These are phyloP conservation scores for Forbesichthys papilliferus DNA, from an alignment of 2,113 vertebrate genomes.

Conservation along the genomic window DNA sequence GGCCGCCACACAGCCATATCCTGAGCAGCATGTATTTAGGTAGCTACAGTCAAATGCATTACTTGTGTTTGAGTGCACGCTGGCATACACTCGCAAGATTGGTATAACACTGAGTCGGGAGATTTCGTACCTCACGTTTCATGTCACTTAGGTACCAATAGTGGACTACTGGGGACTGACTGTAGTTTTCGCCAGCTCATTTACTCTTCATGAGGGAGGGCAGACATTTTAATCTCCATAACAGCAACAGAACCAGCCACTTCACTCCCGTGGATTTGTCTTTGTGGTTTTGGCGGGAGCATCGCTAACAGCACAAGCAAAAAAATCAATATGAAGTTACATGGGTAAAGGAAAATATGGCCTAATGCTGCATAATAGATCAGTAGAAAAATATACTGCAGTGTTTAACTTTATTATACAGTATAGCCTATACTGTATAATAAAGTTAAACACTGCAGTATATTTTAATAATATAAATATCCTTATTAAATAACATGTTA, in stretches of 20 bases:
- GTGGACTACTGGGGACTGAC: neutral
- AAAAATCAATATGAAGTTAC: conserved; percentile 1
- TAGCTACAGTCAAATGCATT: neutral
- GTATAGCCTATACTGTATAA: no score
- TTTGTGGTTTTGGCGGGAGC: conserved; percentile 7
- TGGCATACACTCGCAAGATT: no score
- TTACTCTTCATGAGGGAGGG: conserved; percentile 50
- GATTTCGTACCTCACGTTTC: no score
- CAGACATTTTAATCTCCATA: conserved; percentile 55
- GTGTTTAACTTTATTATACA: neutral
- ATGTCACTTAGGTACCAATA: neutral
- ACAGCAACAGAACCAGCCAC: conserved; percentile 27
- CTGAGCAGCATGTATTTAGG: neutral
- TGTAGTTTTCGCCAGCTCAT: conserved; percentile 27
- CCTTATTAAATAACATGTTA: no score
- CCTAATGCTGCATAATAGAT: neutral
- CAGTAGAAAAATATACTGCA: neutral
- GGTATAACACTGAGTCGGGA: no score
- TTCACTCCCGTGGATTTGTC: conserved; percentile 32
- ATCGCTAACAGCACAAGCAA: conserved; percentile 12
- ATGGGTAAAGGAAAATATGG: neutral
- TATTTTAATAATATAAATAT: no score
- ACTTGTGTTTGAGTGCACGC: no score
- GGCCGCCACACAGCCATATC: neutral
- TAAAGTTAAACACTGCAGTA: no score